Base-by-base conservation (phyloP, 2,113 vertebrate species). In the Pteruthius melanotis region DNA sequence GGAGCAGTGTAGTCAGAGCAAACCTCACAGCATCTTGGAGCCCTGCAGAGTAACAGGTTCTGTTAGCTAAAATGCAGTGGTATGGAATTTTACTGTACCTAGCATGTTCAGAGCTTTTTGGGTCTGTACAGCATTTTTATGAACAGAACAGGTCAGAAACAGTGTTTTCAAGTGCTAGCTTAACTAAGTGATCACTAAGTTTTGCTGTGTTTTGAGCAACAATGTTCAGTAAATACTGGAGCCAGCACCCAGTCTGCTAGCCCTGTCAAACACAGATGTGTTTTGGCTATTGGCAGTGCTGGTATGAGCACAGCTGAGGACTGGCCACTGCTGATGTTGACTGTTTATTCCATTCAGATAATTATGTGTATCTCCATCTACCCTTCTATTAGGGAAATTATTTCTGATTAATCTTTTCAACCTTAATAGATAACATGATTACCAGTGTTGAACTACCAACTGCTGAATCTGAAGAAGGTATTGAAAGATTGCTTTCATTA, bases 401-500 rank as follows among this genome's bases (percentile, higher is more conserved):
- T 74, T 83, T 81, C 68, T 93, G 79, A 94, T 90, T 75, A 80
- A 74, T 90, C 50, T 93, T 93, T 66, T 93, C 64, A 81, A 31
- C 40, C 42, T 65, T 83, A 59, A 70, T 68, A 90, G 49, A 14
- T 89, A 81, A 75, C 28, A 22, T 71, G 42, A 83, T 93, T 90
- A 88, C 70, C 24, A 59, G 14, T 63, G 49, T 16, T 92, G 87
- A 94, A 74, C 78, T 93, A 45, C 70, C 70, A 77, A 5, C 75
- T 87, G 37, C 59, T 87, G 75, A 88, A 83, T 72, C 45, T 90
- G 84, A 91, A 93, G 30, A 42, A 85, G 59, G 37, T 91, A 74
- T 28, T 95, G 93, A 96, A 79, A 81, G 79, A 93, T 90, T 71
- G 52, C 47, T 77, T 96, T 95, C 94, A 96, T 95, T 96, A 86